Base-by-base conservation (phyloP, 2,888 invertebrate species). In the Lepidochrysops patricia region DNA sequence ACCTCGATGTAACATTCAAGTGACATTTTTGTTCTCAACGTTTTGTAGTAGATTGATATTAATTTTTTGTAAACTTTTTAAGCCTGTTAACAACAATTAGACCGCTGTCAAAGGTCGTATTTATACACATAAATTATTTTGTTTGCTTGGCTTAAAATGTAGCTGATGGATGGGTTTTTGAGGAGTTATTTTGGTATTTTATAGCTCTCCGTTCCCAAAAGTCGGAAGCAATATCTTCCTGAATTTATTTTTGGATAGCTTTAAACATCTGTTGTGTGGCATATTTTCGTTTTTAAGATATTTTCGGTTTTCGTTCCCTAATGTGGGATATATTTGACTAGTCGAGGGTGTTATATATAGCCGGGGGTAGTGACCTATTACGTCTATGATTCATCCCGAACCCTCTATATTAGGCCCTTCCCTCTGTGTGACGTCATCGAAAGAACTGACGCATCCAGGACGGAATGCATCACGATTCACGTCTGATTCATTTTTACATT, bases 321-420 rank as follows among this genome's bases (percentile, higher is more conserved):
- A 26, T 59, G 65, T 63, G 63, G 63, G 60, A 50, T 66, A 65
- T 66, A 63, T 66, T 63, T 57, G 57, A 62, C 57, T 60, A 57
- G 50, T 63, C 61, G 71, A 79, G 77, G 78, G 71, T 70, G 69
- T 67, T 77, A 81, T 76, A 80, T 81, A 80, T 84, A 84, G 79
- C 62, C 61, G 77, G 74, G 82, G 84, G 80, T 80, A 79, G 73
- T 80, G 84, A 84, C 82, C 84, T 76, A 77, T 75, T 74, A 76
- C 78, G 79, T 80, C 79, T 79, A 84, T 88, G 88, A 89, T 84
- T 89, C 87, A 89, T 84, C 85, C 80, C 77, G 71, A 77, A 80
- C 87, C 86, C 86, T 84, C 76, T 61, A 72, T 75, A 75, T 74
- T 78, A 19, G 72, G 75, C 83, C 85, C 82, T 81, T 72, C 81